Percentiles rank a stretch among this genome's conserved stretches.
These are phyloP conservation scores for Limulus polyphemus DNA, from an alignment of 2,888 invertebrate species.

Conservation along the genomic window DNA sequence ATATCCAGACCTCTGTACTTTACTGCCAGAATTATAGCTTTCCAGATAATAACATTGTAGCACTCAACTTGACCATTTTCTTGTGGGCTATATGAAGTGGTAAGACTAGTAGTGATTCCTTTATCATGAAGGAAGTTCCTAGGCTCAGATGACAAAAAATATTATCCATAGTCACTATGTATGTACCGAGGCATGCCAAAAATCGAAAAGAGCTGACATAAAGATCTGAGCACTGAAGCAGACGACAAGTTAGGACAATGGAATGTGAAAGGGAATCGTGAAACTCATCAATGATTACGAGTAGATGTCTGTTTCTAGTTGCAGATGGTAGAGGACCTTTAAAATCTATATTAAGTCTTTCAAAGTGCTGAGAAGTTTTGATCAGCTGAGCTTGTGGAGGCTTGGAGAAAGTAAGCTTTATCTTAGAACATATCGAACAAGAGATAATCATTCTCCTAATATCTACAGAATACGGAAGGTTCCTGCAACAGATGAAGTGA, in stretches of 20 bases:
- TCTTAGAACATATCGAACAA: no score
- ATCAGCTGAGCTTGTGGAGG: constrained; percentile 6
- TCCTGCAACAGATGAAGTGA: constrained; percentile 16
- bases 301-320: constrained; percentile 18
- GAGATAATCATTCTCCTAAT: constrained; percentile 2
- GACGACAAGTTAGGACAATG: constrained; percentile 8
- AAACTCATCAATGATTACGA: constrained; percentile 25
- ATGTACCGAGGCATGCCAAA: constrained; percentile 21
- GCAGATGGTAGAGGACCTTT: constrained; percentile 23
- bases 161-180: constrained; percentile 13
- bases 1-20: no score
- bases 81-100: constrained; percentile 18
- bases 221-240: constrained; percentile 7
- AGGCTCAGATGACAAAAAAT: neutral
- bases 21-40: constrained; percentile 11
- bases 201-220: constrained; percentile 14
- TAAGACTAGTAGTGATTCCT: constrained; percentile 19
- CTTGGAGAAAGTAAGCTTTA: no score
- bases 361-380: constrained; percentile 23
- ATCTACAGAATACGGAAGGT: constrained; percentile 15
- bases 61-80: constrained; percentile 21
- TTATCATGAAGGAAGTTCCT: constrained; percentile 22
- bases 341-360: constrained; percentile 25
- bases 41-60: constrained; percentile 24
- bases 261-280: constrained; percentile 26